These are phyloP conservation scores for Chiridota heheva DNA, from an alignment of 35 echinoderm and acorn worm species.

Conservation along the genomic window DNA sequence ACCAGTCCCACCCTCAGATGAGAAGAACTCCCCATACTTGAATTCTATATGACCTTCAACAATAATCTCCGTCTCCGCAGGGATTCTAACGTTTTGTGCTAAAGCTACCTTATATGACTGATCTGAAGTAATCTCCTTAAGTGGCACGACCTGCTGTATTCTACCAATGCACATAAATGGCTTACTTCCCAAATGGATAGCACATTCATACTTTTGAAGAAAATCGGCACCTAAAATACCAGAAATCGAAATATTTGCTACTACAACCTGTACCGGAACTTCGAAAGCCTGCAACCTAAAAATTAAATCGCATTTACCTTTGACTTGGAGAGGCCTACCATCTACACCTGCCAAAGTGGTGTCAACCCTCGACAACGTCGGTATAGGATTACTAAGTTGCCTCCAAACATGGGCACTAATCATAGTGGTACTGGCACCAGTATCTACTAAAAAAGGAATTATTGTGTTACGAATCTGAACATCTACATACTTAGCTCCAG, in stretches of 20 bases:
- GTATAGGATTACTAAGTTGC: neutral
- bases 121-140: no score
- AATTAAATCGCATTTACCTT: neutral
- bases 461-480: neutral
- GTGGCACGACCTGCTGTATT: no score
- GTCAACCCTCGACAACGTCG: neutral
- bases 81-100: no score
- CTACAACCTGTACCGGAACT: neutral
- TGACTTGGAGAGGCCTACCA: neutral
- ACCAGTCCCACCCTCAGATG: neutral
- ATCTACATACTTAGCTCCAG: neutral
- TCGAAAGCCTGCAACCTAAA: neutral
- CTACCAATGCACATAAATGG: no score
- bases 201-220: neutral
- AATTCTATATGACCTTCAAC: no score
- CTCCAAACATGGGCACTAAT: neutral
- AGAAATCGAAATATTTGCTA: neutral
- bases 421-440: neutral
- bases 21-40: neutral
- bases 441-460: neutral
- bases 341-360: neutral
- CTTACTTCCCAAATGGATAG: neutral
- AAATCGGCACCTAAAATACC: neutral
- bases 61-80: no score
- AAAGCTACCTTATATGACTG: neutral